These are phyloP conservation scores for Latrodectus geometricus DNA, from an alignment of 1,140 invertebrate genomes.

Conservation along the genomic window DNA sequence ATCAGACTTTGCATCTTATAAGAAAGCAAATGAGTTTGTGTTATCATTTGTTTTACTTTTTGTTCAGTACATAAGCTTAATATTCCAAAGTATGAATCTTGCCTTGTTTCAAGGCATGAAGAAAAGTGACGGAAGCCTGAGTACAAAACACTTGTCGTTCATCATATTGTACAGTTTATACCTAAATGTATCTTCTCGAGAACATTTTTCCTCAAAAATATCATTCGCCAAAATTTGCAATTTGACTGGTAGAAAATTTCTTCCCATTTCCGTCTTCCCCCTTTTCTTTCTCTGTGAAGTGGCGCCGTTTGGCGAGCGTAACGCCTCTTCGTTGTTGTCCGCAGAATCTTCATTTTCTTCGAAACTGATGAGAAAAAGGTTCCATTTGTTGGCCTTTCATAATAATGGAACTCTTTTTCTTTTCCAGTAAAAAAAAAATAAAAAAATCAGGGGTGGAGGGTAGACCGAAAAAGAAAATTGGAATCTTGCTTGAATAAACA, in stretches of 20 bases:
- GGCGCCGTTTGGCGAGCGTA: conserved; percentile 40
- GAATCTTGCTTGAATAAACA: conserved; percentile 62
- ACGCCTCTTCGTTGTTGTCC: conserved; percentile 57
- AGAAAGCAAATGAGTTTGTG: not conserved
- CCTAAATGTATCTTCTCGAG: conserved; percentile 28
- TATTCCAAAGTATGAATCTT: not conserved
- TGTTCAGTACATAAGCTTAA: not conserved
- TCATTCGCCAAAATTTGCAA: conserved; percentile 56
- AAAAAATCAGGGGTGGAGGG: not conserved
- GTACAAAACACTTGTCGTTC: conserved; percentile 21
- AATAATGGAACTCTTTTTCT: conserved; percentile 55
- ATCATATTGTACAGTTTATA: conserved; percentile 37
- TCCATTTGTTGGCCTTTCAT: conserved; percentile 62
- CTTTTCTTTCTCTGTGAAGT: not conserved
- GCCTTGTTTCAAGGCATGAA: not conserved
- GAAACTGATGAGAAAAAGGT: conserved; percentile 60
- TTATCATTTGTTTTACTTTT: not conserved
- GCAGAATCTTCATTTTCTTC: conserved; percentile 58
- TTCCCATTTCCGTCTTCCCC: conserved; percentile 18
- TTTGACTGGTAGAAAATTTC: conserved; percentile 58
- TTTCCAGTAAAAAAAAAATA: conserved; percentile 26
- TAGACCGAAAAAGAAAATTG: conserved; percentile 50
- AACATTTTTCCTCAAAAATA: conserved; percentile 39
- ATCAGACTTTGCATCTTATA: not conserved
- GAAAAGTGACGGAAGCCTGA: not conserved